Percentiles rank a stretch among this genome's conserved stretches.
phyloP scores from a whole-genome alignment of 2,797 vertebrate species.

The Sarcoramphus papa region DNA sequence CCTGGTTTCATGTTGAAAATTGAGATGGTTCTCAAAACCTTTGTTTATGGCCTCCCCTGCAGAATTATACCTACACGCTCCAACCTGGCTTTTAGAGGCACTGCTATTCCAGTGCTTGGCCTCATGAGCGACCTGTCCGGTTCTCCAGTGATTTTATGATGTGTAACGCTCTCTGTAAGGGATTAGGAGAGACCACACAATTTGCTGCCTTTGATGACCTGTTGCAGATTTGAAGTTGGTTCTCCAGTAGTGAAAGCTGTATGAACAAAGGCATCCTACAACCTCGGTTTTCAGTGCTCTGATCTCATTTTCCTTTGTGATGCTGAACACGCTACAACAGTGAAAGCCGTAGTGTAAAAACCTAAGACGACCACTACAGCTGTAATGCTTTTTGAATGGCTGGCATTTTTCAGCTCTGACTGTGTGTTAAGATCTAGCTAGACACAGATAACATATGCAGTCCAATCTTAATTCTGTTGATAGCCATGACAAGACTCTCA shows the following conservation, averaged over 20 bases:
- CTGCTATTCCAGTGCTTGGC: not conserved
- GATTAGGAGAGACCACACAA: not conserved
- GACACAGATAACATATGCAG: not conserved
- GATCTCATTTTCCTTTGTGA: not conserved
- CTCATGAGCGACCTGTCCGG: not conserved
- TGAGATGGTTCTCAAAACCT: not conserved
- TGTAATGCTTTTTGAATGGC: not conserved
- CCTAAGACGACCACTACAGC: not conserved
- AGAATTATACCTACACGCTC: not conserved
- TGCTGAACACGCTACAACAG: rapidly evolving
- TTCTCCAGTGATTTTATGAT: not conserved
- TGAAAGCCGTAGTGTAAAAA: not conserved
- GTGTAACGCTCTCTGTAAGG: not conserved
- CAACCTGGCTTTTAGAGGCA: not conserved
- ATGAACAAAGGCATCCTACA: not conserved
- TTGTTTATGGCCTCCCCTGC: not conserved
- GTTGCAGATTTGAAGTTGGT: not conserved
- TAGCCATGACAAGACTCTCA: not conserved
- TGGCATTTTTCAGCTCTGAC: not conserved
- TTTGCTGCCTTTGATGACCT: not conserved
- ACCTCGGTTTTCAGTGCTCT: not conserved
- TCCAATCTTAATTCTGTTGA: not conserved
- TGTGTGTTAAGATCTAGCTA: not conserved
- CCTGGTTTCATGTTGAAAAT: not conserved
- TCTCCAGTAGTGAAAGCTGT: not conserved